A percentile compares a stretch with the other conserved stretches of the same genome.
Conservation (phyloP, 1,140 invertebrate species). For the Chironomus tepperi region DNA sequence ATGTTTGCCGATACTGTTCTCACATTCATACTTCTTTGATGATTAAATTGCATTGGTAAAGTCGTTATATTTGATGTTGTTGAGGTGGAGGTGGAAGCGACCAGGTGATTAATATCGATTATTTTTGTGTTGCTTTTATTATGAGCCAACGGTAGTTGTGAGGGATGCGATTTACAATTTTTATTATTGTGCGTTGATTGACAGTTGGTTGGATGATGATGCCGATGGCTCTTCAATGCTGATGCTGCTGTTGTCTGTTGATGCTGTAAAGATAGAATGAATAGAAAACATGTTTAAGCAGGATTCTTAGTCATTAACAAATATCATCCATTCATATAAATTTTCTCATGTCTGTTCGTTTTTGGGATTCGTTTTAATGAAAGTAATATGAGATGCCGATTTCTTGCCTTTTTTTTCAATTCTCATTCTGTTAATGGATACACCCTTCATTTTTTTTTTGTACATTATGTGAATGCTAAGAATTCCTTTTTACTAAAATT, state of each 20-base stretch:
- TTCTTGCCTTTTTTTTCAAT: not conserved
- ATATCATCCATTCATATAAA: no score
- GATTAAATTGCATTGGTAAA: not conserved
- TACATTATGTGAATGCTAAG: no score
- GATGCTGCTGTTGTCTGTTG: not conserved
- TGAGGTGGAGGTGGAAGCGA: not conserved
- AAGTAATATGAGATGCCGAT: constrained; percentile 6
- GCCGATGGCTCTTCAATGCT: not conserved
- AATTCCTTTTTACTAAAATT: no score
- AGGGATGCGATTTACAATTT: not conserved
- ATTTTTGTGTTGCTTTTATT: not conserved
- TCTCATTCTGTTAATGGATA: no score
- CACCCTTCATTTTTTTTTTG: no score
- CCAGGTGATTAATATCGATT: constrained; percentile 17
- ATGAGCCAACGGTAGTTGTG: not conserved
- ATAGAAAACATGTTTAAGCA: not conserved
- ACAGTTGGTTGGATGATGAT: not conserved
- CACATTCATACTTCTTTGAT: not conserved
- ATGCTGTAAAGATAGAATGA: not conserved
- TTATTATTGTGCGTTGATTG: constrained; percentile 4
- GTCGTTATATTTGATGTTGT: not conserved
- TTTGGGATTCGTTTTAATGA: not conserved
- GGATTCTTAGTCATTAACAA: not conserved
- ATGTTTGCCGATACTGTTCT: not conserved
- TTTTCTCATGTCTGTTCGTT: no score